Evolutionary conservation across 1,140 invertebrate genomes (phyloP), one percentile per base, ranked within the genome.

Genomic region (Aphaenogaster ashmeadi): DNA sequence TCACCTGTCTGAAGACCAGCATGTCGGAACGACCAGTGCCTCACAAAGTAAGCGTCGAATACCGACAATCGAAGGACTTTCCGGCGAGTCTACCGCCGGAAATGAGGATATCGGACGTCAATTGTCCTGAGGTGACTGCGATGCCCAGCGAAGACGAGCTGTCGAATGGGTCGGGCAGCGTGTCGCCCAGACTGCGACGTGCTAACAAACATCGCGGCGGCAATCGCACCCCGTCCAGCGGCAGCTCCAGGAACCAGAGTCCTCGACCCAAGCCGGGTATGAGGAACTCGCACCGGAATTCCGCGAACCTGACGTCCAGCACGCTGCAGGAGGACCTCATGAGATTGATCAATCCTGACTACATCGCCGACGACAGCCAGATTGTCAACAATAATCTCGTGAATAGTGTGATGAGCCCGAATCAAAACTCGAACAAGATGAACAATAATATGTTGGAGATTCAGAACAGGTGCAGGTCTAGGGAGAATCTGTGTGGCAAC

Each of bases 281-380:
- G 50, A 94, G 96, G 78, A 95, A 94, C 74, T 94, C 95, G 33
- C 95, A 95, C 75, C 92, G 96, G 84, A 96, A 97, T 91, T 97
- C 96, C 18, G 97, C 97, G 2, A 97, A 97, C 93, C 94, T 97
- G 27, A 96, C 96, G 0, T 96, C 96, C 1, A 97, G 96, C 91
- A 98, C 97, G 36, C 95, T 98, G 5, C 97, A 99, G 95, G 98
- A 99, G 93, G 98, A 99, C 92, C 95, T 99, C 3, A 97, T 99
- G 96, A 97, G 98, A 52, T 95, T 99, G 1, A 99, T 99, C 87
- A 98, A 98, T 95, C 98, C 98, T 0, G 98, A 99, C 93, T 97
- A 97, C 86, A 97, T 97, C 86, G 96, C 93, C 85, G 96, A 95
- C 60, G 94, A 94, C 56, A 93, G 89, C 75, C 95, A 93, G 44